Evolutionary conservation across 2,113 vertebrate genomes (phyloP), one percentile per base, ranked within the genome.

Genomic region (Zapus hudsonius): DNA sequence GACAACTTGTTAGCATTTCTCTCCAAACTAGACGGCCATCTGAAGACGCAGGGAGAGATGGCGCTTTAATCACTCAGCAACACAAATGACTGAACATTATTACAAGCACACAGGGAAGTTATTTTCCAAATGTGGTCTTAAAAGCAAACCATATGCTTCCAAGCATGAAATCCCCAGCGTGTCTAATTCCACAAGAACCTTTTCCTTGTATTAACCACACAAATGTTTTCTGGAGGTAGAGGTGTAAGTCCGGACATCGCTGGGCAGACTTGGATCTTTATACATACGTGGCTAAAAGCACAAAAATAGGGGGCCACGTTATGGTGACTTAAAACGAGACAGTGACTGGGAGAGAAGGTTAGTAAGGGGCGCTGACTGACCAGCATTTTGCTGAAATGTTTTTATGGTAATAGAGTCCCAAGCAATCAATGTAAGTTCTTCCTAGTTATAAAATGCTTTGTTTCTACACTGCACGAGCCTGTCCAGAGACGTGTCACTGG

Each of bases 41-140:
- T 73, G 92, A 85, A 94, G 42, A 84, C n/a, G n/a, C 66, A 74
- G 95, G 85, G 15, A 47, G 29, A 76, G 13, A 95, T 61, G 93
- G 90, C 0, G 79, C 93, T 95, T 96, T 89, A 74, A 90, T 94
- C 96, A 97, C 96, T 98, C 97, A 97, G 95, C 97, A 96, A 95
- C 95, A 96, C 94, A 98, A 97, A 95, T 64, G 93, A 96, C 93
- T 89, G 82, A 96, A 97, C 83, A 95, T 92, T 93, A 97, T 95
- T 90, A 97, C 94, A 91, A 94, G 97, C 95, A 96, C 84, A 96
- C 94, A 97, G 95, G 89, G 92, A 95, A 93, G 88, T 86, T 96
- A 93, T 66, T 96, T 93, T 93, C 91, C 93, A 96, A 96, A 78
- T 83, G 87, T 90, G 91, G 70, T 91, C 64, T 95, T 81, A 89